Percentiles rank a stretch among this genome's conserved stretches.
These are phyloP conservation scores for Cetoscarus ocellatus DNA, from an alignment of 2,797 vertebrate genomes.

Conservation along the genomic window DNA sequence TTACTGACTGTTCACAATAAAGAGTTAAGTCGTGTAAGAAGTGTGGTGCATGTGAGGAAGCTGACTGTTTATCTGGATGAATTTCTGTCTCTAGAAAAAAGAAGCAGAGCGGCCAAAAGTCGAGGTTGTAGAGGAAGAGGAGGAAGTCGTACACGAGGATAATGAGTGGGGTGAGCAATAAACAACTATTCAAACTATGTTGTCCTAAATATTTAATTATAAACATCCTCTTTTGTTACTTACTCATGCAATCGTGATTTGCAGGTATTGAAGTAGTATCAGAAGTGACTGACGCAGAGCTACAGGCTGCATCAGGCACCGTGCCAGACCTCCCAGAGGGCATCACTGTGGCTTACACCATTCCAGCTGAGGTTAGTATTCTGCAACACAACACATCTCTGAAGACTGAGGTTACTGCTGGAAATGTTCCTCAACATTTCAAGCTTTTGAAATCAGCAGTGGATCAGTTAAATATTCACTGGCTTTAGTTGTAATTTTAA, in stretches of 20 bases:
- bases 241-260: constrained; percentile 7
- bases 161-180: constrained; percentile 93
- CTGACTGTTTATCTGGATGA: constrained; percentile 20
- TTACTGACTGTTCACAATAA: not conserved
- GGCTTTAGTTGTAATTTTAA: not conserved
- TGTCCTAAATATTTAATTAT: not conserved
- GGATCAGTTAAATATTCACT: not conserved
- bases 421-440: not conserved
- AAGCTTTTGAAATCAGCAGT: not conserved
- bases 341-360: constrained; percentile 95
- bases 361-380: constrained; percentile 89
- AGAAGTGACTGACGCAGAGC: constrained; percentile 91
- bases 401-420: not conserved
- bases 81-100: constrained; percentile 83
- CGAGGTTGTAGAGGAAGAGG: constrained; percentile 82
- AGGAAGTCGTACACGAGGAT: constrained; percentile 91
- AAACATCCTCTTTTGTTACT: not conserved
- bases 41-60: not conserved
- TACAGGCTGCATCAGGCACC: constrained; percentile 88
- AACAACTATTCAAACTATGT: not conserved
- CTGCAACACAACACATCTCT: constrained; percentile 1
- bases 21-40: not conserved
- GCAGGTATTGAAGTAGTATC: constrained; percentile 96
- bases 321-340: constrained; percentile 93
- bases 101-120: constrained; percentile 85